Evolutionary conservation across 2,113 vertebrate species (phyloP).

Genomic region (Ophiodon elongatus): DNA sequence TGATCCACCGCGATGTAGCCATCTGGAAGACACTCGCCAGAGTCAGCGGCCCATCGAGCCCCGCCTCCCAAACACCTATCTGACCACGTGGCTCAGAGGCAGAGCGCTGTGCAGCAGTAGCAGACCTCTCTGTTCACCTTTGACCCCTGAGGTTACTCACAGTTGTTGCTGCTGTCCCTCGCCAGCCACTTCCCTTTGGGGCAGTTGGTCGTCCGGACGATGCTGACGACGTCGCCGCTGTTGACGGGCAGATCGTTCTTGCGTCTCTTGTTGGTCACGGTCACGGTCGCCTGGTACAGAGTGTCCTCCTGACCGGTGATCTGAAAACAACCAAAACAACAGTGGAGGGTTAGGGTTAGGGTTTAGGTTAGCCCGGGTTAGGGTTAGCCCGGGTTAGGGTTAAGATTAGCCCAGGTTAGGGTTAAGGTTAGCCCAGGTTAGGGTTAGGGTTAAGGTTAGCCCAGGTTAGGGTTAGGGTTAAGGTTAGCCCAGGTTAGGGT

Average conservation of each 20-base stretch:
- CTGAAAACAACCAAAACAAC: conserved; percentile 75
- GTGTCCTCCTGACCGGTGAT: conserved; percentile 79
- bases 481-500: too few species aligned
- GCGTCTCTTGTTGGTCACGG: conserved; percentile 66
- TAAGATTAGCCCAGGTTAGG: too few species aligned
- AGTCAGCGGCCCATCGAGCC: neutral
- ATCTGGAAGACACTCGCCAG: conserved; percentile 71
- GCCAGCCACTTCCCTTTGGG: conserved; percentile 83
- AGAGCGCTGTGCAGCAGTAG: too few species aligned
- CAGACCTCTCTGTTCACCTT: neutral
- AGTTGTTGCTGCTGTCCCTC: conserved; percentile 75
- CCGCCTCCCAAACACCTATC: neutral
- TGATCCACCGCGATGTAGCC: conserved; percentile 72
- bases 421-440: too few species aligned
- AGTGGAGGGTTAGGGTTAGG: too few species aligned
- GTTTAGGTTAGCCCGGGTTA: too few species aligned
- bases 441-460: too few species aligned
- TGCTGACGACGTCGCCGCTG: conserved; percentile 73
- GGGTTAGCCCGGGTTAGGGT: too few species aligned
- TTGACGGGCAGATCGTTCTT: conserved; percentile 71
- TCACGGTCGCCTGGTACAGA: conserved; percentile 71
- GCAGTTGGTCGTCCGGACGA: conserved; percentile 75
- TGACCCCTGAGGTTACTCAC: conserved; percentile 80
- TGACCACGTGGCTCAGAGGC: too few species aligned
- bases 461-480: too few species aligned